A percentile compares a stretch with the other conserved stretches of the same genome.
phyloP scores from a whole-genome alignment of 2,797 vertebrate genomes.

The Glossophaga mutica region DNA sequence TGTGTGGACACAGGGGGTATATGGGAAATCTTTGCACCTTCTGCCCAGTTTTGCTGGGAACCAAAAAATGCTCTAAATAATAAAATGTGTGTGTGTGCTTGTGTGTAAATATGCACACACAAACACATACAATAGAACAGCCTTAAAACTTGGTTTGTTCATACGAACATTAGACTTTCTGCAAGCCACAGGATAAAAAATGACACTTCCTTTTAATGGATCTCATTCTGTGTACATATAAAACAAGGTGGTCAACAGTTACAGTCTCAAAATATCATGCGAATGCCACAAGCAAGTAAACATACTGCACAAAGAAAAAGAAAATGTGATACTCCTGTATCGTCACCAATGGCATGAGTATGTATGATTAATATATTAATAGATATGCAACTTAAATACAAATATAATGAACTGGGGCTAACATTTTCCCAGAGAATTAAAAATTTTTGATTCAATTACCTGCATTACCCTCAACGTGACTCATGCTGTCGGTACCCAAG shows the following conservation, averaged over 20 bases:
- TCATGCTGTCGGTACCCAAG: not conserved
- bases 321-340: not conserved
- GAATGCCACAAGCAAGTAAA: not conserved
- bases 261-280: slow-evolving; percentile 18
- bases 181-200: not conserved
- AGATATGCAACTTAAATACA: not conserved
- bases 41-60: not conserved
- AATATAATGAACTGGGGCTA: not conserved
- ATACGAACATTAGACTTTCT: not conserved
- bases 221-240: not conserved
- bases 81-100: not conserved
- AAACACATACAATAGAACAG: not conserved
- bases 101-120: not conserved
- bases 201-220: not conserved
- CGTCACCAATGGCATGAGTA: not conserved
- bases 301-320: not conserved
- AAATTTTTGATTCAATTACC: not conserved
- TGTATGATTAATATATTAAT: not conserved
- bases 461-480: not conserved
- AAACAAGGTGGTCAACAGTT: not conserved
- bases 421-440: not conserved
- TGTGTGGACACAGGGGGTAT: not conserved
- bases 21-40: not conserved
- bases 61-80: not conserved
- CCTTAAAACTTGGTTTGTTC: not conserved